Percentiles rank a stretch among this genome's conserved stretches.
phyloP scores from a whole-genome alignment of 2,113 vertebrate genomes.

The Mystacornis crossleyi region DNA sequence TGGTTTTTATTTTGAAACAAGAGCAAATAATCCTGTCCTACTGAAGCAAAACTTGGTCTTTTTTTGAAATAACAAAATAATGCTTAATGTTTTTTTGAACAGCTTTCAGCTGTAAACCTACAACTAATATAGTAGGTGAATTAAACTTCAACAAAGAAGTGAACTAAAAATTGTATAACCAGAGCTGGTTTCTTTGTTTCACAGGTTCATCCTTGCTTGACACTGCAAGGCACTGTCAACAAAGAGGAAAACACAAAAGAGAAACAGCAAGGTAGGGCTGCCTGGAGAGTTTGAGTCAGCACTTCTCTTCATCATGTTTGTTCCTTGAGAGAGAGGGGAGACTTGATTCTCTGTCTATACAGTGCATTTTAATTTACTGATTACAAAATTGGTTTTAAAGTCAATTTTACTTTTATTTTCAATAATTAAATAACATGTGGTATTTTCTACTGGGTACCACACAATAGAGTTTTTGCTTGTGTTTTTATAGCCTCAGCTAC shows the following conservation, averaged over 20 bases:
- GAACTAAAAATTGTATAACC: background rate
- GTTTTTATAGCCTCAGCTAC: background rate
- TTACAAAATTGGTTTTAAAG: background rate
- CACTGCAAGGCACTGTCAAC: constrained; percentile 67
- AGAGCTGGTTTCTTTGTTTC: background rate
- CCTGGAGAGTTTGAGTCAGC: background rate
- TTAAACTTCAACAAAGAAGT: background rate
- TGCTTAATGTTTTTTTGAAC: background rate
- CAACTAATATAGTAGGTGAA: background rate
- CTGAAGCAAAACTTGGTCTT: background rate
- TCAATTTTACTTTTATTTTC: background rate
- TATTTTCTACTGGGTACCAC: background rate
- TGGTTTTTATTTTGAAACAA: background rate
- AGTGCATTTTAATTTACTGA: background rate
- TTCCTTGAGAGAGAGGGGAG: background rate
- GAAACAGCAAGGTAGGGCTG: constrained; percentile 57
- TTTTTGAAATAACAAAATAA: background rate
- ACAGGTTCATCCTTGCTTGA: constrained; percentile 75
- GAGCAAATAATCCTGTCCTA: background rate
- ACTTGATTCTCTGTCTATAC: background rate
- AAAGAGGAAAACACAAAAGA: background rate
- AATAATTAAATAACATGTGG: background rate
- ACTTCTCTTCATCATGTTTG: background rate
- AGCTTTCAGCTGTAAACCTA: background rate
- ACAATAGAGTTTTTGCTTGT: background rate